These are phyloP conservation scores for Melanostoma mellinum DNA, from an alignment of 2,888 invertebrate genomes.

Conservation along the genomic window DNA sequence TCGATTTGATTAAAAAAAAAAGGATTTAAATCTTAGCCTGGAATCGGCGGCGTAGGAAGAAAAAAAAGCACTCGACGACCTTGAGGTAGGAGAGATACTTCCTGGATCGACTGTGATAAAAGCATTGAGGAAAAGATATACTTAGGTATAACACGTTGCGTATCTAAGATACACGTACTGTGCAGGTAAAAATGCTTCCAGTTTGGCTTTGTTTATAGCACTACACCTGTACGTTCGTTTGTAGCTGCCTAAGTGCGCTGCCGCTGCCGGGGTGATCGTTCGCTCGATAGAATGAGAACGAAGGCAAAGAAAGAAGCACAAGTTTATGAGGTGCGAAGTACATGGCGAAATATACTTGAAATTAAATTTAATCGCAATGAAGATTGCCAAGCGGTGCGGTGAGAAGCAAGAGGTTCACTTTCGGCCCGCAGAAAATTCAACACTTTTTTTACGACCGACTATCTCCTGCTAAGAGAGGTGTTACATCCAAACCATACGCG, in stretches of 20 bases:
- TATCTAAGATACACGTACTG: constrained; percentile 25
- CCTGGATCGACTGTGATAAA: constrained; percentile 7
- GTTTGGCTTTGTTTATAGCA: constrained; percentile 53
- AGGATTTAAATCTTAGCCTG: constrained; percentile 44
- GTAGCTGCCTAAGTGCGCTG: background rate
- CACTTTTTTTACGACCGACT: constrained; percentile 24
- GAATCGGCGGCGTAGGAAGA: background rate
- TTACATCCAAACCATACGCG: constrained; percentile 3
- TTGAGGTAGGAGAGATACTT: constrained; percentile 43
- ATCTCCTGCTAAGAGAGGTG: constrained; percentile 15
- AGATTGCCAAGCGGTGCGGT: constrained; percentile 37
- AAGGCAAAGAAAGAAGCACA: constrained; percentile 10
- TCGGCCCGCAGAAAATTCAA: constrained; percentile 39
- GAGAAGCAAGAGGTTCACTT: constrained; percentile 21
- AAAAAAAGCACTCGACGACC: constrained; percentile 27
- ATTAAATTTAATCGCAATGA: constrained; percentile 71
- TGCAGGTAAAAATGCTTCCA: constrained; percentile 43
- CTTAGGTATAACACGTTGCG: constrained; percentile 20
- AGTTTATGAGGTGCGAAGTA: constrained; percentile 72
- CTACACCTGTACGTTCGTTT: background rate
- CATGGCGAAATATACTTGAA: constrained; percentile 71
- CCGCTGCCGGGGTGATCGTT: constrained; percentile 52
- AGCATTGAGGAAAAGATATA: constrained; percentile 22
- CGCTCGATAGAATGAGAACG: constrained; percentile 44
- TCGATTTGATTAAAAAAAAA: constrained; percentile 63